A percentile compares a stretch with the other conserved stretches of the same genome.
phyloP scores from a whole-genome alignment of 2,888 invertebrate genomes.

The Fissipunctia ypsillon region DNA sequence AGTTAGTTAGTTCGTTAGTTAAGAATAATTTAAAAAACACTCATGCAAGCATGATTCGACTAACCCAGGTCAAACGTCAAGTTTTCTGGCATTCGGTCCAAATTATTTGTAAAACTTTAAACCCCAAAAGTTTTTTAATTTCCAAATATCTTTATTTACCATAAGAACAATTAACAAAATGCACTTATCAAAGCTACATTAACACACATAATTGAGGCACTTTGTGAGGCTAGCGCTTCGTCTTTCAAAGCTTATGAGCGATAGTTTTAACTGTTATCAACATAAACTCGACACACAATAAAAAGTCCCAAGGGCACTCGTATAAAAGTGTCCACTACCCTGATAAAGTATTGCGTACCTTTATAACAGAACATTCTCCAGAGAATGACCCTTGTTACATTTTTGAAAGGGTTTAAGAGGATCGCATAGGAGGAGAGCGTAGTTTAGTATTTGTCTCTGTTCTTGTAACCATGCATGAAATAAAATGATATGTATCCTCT shows the following conservation, averaged over 20 bases:
- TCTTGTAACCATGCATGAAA: too few species aligned
- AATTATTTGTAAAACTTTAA: not conserved
- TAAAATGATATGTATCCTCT: too few species aligned
- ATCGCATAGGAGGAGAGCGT: too few species aligned
- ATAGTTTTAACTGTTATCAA: too few species aligned
- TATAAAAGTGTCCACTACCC: constrained; percentile 5
- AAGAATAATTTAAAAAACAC: not conserved
- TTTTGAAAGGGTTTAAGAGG: constrained; percentile 15
- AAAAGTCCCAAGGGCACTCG: not conserved
- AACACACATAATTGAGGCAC: not conserved
- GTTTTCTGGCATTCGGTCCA: not conserved
- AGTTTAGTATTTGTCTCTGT: too few species aligned
- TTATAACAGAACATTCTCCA: constrained; percentile 7
- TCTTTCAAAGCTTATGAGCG: too few species aligned
- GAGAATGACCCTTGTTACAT: constrained; percentile 36
- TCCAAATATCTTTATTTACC: not conserved
- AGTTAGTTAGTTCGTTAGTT: too few species aligned
- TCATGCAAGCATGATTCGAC: not conserved
- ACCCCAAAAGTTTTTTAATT: not conserved
- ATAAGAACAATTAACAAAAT: too few species aligned
- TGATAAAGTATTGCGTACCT: constrained; percentile 21
- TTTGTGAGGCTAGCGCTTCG: not conserved
- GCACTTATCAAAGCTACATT: too few species aligned
- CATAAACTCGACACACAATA: too few species aligned
- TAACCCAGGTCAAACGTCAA: not conserved